Evolutionary conservation across 2,113 vertebrate genomes (phyloP), one percentile per base, ranked within the genome.

Genomic region (Heptranchias perlo): DNA sequence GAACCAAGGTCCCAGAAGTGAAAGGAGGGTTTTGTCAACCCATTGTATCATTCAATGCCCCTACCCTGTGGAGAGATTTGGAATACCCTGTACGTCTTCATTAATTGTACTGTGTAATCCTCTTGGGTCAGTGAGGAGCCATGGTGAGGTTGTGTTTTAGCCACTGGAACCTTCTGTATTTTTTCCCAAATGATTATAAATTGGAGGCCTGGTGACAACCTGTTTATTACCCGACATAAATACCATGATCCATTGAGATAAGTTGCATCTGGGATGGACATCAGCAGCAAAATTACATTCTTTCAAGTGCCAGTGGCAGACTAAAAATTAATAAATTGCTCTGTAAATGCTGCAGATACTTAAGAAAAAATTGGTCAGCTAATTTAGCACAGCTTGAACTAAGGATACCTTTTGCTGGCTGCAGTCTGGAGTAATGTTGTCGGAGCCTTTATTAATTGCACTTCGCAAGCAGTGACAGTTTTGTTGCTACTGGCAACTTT

Each of bases 241-340:
- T 98, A 98, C 97, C 98, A 98, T 97, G 97, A 97, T 97, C 97
- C 98, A 98, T 97, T 98, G 99, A 98, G 99, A 99, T 99, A 99
- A 99, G 99, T 98, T 98, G 97, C 97, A 97, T 96, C 97, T 98
- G 96, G 97, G 98, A 98, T 98, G 64, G 39, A 73, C 65, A 23
- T 98, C 97, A 0, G 97, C 87, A 97, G 97, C 97, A 97, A 98
- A 98, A 98, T 98, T 98, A 99, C 99, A 97, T 98, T 98, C 98
- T 98, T 98, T 99, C 98, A 98, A 96, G 97, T 96, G 97, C 97
- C 98, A 98, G 98, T 98, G 98, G 98, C 98, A 98, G 98, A 97
- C 97, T 98, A 98, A 98, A 39, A 98, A 98, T 98, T 98, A 98
- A 98, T 98, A 98, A 98, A 98, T 98, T 97, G 98, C 98, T 98